A percentile compares a stretch with the other conserved stretches of the same genome.
Conservation (phyloP, 2,113 vertebrate genomes). For the Nothoprocta pentlandii region DNA sequence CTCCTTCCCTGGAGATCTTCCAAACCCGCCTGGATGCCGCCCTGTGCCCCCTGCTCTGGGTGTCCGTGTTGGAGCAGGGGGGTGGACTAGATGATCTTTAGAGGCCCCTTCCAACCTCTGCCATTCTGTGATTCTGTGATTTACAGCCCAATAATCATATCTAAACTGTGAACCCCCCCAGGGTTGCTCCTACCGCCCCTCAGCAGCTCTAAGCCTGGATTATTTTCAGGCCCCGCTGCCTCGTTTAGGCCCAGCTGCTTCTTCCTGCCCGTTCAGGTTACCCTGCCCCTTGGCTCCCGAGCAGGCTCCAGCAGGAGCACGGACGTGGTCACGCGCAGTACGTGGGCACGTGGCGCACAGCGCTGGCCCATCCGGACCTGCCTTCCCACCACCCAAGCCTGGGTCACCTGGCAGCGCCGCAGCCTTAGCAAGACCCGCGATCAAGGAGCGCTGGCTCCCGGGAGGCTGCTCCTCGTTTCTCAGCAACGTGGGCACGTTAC, state of each 20-base stretch:
- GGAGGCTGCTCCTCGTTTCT: not conserved
- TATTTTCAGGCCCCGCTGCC: not conserved
- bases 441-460: not conserved
- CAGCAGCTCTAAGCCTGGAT: not conserved
- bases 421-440: fast-evolving
- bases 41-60: too few species aligned
- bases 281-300: not conserved
- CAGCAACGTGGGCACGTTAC: not conserved
- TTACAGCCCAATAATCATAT: not conserved
- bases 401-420: not conserved
- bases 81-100: too few species aligned
- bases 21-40: too few species aligned
- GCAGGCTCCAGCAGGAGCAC: not conserved
- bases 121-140: too few species aligned
- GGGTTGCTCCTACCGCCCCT: not conserved
- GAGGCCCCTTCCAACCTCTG: too few species aligned
- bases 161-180: not conserved
- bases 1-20: too few species aligned
- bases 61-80: too few species aligned
- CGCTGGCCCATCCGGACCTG: not conserved
- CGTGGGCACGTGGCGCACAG: not conserved
- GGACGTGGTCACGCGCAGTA: not conserved
- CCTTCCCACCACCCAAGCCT: not conserved
- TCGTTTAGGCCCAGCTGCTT: not conserved
- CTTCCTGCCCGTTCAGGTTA: not conserved